Evolutionary conservation across 2,888 invertebrate genomes (phyloP), one percentile per base, ranked within the genome.

Genomic region (Brachyptera risi): DNA sequence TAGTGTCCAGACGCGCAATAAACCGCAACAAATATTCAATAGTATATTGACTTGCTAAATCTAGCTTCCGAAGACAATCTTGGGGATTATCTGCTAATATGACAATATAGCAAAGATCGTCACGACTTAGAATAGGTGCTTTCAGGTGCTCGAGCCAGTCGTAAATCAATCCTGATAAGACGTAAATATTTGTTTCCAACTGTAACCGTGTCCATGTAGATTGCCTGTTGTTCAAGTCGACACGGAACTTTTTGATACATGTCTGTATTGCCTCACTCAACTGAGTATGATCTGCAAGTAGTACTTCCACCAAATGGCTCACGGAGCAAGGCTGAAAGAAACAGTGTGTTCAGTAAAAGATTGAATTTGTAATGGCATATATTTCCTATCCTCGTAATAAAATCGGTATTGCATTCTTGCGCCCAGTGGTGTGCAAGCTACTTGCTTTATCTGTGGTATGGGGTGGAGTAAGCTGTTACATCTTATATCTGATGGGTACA

Each of bases 121-220:
- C 85, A 23, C 82, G 76, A 65, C 82, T 81, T 17, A 91, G 72
- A 27, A 89, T 75, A 0, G 88, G 86, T 59, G 79, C 79, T 76
- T 86, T 86, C 49, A 92, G 74, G 19, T 83, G 83, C 70, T 90
- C 90, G 58, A 92, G 72, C 91, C 91, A 92, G 67, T 88, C 85
- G 73, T 84, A 87, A 37, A 91, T 74, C 3, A 92, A 73, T 1
- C 81, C 81, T 0, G 84, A 76, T 38, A 90, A 72, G 17, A 90
- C 77, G 9, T 77, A 74, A 1, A 88, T 70, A 70, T 82, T 76
- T 59, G 82, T 83, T 76, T 90, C 90, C 50, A 82, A 76, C 58
- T 82, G 79, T 26, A 91, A 76, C 65, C 79, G 80, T 40, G 78
- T 74, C 80, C 88, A 87, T 0, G 86, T 85, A 1, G 84, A 80